Percentiles rank a stretch among this genome's conserved stretches.
Conservation (phyloP, 2,888 invertebrate species). For the Fragum fragum region DNA sequence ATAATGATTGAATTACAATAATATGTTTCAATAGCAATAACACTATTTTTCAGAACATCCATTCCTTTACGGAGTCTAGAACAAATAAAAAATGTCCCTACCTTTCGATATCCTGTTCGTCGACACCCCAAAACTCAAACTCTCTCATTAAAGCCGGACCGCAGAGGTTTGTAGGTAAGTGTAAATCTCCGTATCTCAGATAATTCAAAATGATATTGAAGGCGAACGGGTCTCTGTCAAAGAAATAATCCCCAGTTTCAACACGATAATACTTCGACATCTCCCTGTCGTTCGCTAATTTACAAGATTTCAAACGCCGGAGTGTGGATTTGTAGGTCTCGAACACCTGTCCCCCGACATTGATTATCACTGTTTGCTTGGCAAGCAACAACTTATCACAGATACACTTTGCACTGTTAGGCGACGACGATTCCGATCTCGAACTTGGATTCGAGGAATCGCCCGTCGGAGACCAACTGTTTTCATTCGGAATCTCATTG, state of each 20-base stretch:
- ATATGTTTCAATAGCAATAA: too few species aligned
- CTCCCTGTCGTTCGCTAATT: slow-evolving; percentile 76
- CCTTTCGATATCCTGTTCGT: slow-evolving; percentile 83
- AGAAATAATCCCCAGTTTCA: slow-evolving; percentile 79
- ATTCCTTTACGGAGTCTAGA: too few species aligned
- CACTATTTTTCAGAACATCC: too few species aligned
- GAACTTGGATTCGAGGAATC: slow-evolving; percentile 32
- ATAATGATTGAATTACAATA: too few species aligned
- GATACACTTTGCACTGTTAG: slow-evolving; percentile 46
- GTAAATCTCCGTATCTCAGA: slow-evolving; percentile 83
- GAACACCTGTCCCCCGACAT: slow-evolving; percentile 81
- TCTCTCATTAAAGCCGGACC: slow-evolving; percentile 83
- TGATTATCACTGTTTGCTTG: slow-evolving; percentile 77
- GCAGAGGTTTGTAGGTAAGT: slow-evolving; percentile 83
- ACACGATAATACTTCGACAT: slow-evolving; percentile 76
- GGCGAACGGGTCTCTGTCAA: slow-evolving; percentile 83
- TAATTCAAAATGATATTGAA: slow-evolving; percentile 83
- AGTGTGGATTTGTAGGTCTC: slow-evolving; percentile 81
- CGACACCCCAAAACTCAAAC: slow-evolving; percentile 84
- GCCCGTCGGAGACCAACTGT: slow-evolving; percentile 28
- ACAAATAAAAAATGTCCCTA: slow-evolving; percentile 29
- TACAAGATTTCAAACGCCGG: slow-evolving; percentile 73
- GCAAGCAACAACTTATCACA: slow-evolving; percentile 57
- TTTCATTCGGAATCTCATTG: slow-evolving; percentile 35
- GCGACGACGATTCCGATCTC: slow-evolving; percentile 41